Evolutionary conservation across 2,888 invertebrate species (phyloP).

Genomic region (Falcaria lacertinaria): DNA sequence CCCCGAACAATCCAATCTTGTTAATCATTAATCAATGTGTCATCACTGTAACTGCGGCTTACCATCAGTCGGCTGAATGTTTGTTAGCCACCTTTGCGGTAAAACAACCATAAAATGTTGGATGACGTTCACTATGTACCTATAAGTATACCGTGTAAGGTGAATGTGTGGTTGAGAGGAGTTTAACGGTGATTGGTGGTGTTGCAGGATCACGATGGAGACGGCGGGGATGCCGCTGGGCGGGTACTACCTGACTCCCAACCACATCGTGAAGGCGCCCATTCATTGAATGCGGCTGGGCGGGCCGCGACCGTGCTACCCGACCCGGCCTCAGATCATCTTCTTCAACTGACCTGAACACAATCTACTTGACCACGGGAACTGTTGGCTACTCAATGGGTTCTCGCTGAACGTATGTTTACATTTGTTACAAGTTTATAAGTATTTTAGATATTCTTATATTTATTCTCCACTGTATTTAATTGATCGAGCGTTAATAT

Average conservation of each 20-base stretch:
- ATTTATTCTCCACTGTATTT: constrained; percentile 81
- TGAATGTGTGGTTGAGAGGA: not conserved
- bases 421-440: constrained; percentile 80
- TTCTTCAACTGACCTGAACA: constrained; percentile 64
- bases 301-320: constrained; percentile 56
- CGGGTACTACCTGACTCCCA: constrained; percentile 94
- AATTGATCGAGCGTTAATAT: constrained; percentile 56
- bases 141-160: no score
- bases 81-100: no score
- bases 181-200: constrained; percentile 5
- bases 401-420: constrained; percentile 71
- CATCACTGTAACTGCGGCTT: constrained; percentile 5
- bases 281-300: constrained; percentile 86
- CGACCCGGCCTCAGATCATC: constrained; percentile 65
- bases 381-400: constrained; percentile 55
- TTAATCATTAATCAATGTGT: constrained; percentile 4
- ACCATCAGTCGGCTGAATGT: no score
- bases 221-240: constrained; percentile 94
- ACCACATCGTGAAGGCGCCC: constrained; percentile 95
- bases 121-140: no score
- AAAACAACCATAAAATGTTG: no score
- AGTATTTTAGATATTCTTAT: constrained; percentile 86
- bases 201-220: constrained; percentile 96
- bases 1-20: constrained; percentile 34
- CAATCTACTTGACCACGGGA: constrained; percentile 45